Conservation (phyloP, 1,140 invertebrate genomes). For the Palaemon carinicauda region DNA sequence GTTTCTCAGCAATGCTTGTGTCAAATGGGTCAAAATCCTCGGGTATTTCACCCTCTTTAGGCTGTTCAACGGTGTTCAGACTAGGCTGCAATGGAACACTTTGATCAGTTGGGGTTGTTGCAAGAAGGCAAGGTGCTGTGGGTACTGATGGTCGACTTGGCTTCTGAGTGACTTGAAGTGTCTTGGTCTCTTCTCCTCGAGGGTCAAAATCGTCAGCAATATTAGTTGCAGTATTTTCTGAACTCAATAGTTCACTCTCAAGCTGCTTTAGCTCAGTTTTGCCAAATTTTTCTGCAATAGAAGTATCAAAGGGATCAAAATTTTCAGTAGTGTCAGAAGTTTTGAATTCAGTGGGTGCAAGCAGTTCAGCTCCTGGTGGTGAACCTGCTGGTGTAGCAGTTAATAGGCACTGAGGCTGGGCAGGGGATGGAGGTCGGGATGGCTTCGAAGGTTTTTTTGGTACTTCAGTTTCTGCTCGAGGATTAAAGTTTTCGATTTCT, state of each 20-base stretch:
- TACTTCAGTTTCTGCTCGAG: conserved; percentile 33
- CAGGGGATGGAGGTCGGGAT: conserved; percentile 40
- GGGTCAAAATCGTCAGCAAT: conserved; percentile 42
- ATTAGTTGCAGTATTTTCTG: background rate
- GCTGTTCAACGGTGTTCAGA: conserved; percentile 44
- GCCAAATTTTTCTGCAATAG: conserved; percentile 58
- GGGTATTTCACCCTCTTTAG: background rate
- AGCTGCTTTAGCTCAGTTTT: conserved; percentile 57
- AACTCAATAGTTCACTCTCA: conserved; percentile 52
- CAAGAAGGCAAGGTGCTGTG: conserved; percentile 45
- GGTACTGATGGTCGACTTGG: conserved; percentile 30
- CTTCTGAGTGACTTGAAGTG: background rate
- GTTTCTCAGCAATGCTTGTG: conserved; percentile 58
- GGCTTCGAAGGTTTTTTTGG: conserved; percentile 29
- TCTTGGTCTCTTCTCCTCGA: conserved; percentile 11
- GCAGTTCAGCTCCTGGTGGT: conserved; percentile 15
- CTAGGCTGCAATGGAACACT: conserved; percentile 59
- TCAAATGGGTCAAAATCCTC: conserved; percentile 67
- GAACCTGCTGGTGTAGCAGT: conserved; percentile 44
- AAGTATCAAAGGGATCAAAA: conserved; percentile 64
- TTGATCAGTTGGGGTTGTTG: conserved; percentile 51
- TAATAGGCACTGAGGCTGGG: conserved; percentile 47
- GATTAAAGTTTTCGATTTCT: conserved; percentile 40
- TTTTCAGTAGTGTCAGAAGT: conserved; percentile 66
- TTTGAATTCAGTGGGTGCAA: conserved; percentile 25